A percentile compares a stretch with the other conserved stretches of the same genome.
Evolutionary conservation across 2,797 vertebrate species (phyloP).

Genomic region (Vespertilio murinus): DNA sequence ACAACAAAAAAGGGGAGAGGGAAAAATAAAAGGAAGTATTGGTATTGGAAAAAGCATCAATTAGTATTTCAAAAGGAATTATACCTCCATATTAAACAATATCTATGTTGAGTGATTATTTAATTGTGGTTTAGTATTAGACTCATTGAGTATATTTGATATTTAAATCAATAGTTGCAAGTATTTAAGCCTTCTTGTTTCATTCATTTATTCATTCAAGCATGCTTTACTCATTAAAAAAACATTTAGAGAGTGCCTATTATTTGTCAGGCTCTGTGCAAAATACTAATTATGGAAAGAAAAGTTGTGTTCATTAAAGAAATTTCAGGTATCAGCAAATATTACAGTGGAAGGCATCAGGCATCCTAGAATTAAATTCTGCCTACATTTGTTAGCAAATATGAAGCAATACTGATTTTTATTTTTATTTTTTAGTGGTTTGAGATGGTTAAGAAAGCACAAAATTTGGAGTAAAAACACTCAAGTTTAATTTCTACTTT

Average conservation of each 20-base stretch:
- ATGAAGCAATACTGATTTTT: neutral
- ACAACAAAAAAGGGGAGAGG: no score
- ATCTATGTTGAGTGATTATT: neutral
- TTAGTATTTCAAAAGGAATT: neutral
- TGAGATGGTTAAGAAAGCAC: neutral
- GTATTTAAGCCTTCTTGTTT: neutral
- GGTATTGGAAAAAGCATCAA: neutral
- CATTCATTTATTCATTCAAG: conserved; percentile 34
- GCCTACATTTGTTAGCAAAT: neutral
- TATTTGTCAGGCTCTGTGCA: conserved; percentile 13
- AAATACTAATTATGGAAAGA: conserved; percentile 16
- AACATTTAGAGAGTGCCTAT: neutral
- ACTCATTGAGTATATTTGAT: neutral
- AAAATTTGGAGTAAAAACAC: neutral
- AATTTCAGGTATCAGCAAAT: conserved; percentile 21
- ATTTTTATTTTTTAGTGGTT: neutral
- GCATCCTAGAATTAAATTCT: neutral
- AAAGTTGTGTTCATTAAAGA: conserved; percentile 19
- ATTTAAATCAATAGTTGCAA: neutral
- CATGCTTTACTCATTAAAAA: conserved; percentile 4
- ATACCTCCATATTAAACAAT: neutral
- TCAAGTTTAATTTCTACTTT: neutral
- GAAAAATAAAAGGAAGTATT: neutral
- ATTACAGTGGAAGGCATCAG: neutral
- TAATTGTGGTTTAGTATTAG: neutral